Base-by-base conservation (phyloP, 1,140 invertebrate genomes). In the Ceratina calcarata region DNA sequence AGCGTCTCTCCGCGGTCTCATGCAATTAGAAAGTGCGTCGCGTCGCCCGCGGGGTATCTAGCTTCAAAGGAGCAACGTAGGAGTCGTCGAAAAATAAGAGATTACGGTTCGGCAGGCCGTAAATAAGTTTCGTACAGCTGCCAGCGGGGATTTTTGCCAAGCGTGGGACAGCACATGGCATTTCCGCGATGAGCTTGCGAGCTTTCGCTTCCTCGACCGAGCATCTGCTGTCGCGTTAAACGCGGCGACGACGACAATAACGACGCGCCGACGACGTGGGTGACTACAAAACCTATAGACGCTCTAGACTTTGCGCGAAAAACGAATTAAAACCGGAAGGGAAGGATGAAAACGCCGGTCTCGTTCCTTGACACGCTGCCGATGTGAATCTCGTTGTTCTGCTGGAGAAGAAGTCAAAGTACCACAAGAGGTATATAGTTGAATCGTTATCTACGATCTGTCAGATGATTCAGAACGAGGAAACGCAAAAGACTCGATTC, bases 71-170 rank as follows among this genome's bases (percentile, higher is more conserved):
- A 27, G n/a, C 8, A n/a, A 3, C 18, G 7, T 51, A 16, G 8
- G 12, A 53, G n/a, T 3, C 27, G 20, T 15, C 18, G 3, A 49
- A 65, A 58, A 55, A 66, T 32, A 32, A 78, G 27, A 51, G 45
- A 22, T 55, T 22, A 20, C 53, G 10, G 15, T 16, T 27, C 15
- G 24, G 7, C 60, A 49, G 77, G 57, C 49, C 57, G 77, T 78
- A 73, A 78, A 72, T 78, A 78, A 64, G 69, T 58, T 71, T 57
- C 73, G 65, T 80, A 77, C 87, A 88, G 88, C 87, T 87, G 89
- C 81, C 2, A 32, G 74, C 32, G 57, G 22, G 73, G 82, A 90
- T 87, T 90, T 89, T 90, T 89, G 84, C 81, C 70, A 81, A 87
- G 85, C 89, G 89, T 89, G 88, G 83, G 89, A 89, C 80, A 86